phyloP scores from a whole-genome alignment of 2,113 vertebrate genomes.

The Callochromis pleurospilus region DNA sequence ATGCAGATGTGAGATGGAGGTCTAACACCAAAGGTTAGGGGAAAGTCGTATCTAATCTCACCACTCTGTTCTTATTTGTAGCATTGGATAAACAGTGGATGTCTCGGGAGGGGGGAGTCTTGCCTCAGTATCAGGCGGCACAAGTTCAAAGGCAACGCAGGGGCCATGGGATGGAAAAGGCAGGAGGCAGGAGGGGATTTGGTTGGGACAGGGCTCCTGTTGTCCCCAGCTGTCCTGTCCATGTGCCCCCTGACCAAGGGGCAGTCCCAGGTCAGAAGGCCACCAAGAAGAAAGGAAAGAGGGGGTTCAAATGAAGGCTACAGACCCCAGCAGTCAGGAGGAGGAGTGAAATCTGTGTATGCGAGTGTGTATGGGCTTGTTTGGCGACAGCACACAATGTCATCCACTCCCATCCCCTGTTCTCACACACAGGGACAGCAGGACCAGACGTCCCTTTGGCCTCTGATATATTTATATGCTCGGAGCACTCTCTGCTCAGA shows the following conservation, averaged over 20 bases:
- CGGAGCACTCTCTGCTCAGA: slow-evolving; percentile 48
- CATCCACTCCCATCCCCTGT: slow-evolving; percentile 18
- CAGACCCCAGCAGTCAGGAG: neutral
- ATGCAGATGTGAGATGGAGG: slow-evolving; percentile 12
- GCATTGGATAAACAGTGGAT: slow-evolving; percentile 23
- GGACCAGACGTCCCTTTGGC: slow-evolving; percentile 63
- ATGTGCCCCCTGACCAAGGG: slow-evolving; percentile 25
- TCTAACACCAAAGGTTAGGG: neutral
- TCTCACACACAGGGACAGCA: slow-evolving; percentile 49
- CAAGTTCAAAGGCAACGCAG: slow-evolving; percentile 57
- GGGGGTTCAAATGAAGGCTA: slow-evolving; percentile 47
- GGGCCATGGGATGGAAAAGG: slow-evolving; percentile 52
- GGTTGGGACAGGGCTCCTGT: slow-evolving; percentile 45
- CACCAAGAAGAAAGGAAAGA: slow-evolving; percentile 57
- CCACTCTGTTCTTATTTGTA: neutral
- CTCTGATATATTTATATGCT: slow-evolving; percentile 66
- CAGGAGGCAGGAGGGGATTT: slow-evolving; percentile 26
- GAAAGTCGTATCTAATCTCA: slow-evolving; percentile 3
- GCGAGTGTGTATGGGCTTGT: neutral
- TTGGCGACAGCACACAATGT: slow-evolving; percentile 25
- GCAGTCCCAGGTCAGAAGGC: slow-evolving; percentile 39
- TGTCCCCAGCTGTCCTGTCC: slow-evolving; percentile 67
- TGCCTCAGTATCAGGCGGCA: neutral
- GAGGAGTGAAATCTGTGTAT: neutral
- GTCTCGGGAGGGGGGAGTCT: neutral